Conservation (phyloP, 1,140 invertebrate genomes). For the Macrobrachium rosenbergii region DNA sequence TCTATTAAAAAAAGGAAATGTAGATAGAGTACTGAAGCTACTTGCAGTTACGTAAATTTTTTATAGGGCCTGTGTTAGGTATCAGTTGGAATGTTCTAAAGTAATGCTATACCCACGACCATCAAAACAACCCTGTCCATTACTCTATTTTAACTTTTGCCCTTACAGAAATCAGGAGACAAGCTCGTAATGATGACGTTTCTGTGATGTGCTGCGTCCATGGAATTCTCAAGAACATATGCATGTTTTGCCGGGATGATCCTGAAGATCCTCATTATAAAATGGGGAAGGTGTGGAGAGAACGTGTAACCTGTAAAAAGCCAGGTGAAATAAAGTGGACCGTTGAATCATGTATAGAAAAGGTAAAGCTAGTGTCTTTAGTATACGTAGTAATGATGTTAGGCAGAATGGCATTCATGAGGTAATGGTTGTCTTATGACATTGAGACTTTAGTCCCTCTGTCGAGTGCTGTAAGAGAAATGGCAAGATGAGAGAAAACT, state of each 20-base stretch:
- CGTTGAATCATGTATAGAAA: constrained; percentile 48
- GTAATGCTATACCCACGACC: too few species aligned
- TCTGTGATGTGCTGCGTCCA: constrained; percentile 48
- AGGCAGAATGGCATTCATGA: too few species aligned
- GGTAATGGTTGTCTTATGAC: too few species aligned
- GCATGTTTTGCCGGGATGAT: constrained; percentile 52
- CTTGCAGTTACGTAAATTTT: too few species aligned
- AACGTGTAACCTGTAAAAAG: constrained; percentile 28
- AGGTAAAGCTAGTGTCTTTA: constrained; percentile 26
- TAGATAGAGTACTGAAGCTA: too few species aligned
- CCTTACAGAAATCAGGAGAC: neutral
- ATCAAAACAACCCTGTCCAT: neutral
- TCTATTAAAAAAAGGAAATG: too few species aligned
- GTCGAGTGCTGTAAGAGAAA: too few species aligned
- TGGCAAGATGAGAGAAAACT: too few species aligned
- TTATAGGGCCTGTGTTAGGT: too few species aligned
- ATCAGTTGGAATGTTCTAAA: too few species aligned
- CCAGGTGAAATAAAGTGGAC: constrained; percentile 48
- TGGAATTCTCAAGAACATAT: constrained; percentile 54
- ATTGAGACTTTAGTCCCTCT: too few species aligned
- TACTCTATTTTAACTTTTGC: neutral
- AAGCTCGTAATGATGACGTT: constrained; percentile 35
- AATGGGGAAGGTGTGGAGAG: constrained; percentile 60
- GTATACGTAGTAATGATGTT: too few species aligned
- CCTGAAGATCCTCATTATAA: constrained; percentile 57